Percentiles rank a stretch among this genome's conserved stretches.
Conservation (phyloP, 2,797 vertebrate genomes). For the Sciaenops ocellatus region DNA sequence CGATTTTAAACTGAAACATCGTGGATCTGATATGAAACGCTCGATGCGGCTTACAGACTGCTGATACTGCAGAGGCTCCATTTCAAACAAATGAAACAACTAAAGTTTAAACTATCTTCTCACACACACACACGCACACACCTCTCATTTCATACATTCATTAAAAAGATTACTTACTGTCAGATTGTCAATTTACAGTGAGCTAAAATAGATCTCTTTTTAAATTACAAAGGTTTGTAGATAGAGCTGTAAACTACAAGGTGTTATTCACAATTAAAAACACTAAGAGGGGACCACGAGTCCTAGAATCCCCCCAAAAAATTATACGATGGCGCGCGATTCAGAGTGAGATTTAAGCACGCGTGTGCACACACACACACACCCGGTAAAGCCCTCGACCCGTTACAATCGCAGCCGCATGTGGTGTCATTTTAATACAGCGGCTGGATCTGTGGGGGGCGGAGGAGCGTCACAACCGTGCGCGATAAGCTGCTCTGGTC, state of each 20-base stretch:
- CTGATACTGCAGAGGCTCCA: not conserved
- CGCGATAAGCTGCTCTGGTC: not conserved
- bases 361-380: not conserved
- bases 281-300: not conserved
- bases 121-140: not conserved
- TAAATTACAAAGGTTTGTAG: constrained; percentile 23
- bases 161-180: constrained; percentile 39
- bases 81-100: constrained; percentile 4
- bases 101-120: not conserved
- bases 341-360: not conserved
- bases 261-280: constrained; percentile 31
- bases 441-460: not conserved
- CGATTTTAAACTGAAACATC: not conserved
- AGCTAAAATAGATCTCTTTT: constrained; percentile 48
- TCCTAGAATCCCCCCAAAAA: not conserved
- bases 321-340: not conserved
- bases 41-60: not conserved
- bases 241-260: constrained; percentile 35
- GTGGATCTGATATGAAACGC: constrained; percentile 29
- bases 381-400: not conserved
- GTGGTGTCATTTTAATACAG: constrained; percentile 18
- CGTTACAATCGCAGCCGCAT: not conserved
- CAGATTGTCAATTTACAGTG: constrained; percentile 45
- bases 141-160: not conserved
- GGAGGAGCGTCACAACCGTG: not conserved